Evolutionary conservation across 2,888 invertebrate genomes (phyloP).

Genomic region (Scrobipalpa costella): DNA sequence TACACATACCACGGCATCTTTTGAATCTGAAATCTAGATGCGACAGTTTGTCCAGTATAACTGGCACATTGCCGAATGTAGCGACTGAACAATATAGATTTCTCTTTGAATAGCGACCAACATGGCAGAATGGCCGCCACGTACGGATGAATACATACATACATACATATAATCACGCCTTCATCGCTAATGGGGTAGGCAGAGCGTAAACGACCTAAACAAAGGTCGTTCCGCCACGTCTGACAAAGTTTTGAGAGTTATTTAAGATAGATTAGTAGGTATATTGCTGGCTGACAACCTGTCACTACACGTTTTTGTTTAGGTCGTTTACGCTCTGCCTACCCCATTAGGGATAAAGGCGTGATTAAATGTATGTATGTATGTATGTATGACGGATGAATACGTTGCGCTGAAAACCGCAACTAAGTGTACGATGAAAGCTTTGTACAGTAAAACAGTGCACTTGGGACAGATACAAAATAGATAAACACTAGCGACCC

Average conservation of each 20-base stretch:
- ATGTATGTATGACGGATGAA: no score
- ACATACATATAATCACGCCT: no score
- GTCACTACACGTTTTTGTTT: no score
- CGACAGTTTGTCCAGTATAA: neutral
- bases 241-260: no score
- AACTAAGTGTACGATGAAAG: neutral
- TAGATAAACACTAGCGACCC: neutral
- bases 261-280: no score
- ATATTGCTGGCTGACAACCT: no score
- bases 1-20: neutral
- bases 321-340: no score
- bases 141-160: neutral
- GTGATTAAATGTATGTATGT: no score
- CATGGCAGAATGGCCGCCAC: neutral
- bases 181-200: no score
- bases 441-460: neutral
- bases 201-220: no score
- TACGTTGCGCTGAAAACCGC: neutral
- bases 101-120: neutral
- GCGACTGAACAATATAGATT: neutral
- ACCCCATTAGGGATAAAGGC: no score
- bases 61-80: neutral
- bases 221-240: no score
- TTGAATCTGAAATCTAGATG: neutral
- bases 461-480: neutral